phyloP scores from a whole-genome alignment of 1,140 invertebrate species.

The Meloidogyne floridensis region DNA sequence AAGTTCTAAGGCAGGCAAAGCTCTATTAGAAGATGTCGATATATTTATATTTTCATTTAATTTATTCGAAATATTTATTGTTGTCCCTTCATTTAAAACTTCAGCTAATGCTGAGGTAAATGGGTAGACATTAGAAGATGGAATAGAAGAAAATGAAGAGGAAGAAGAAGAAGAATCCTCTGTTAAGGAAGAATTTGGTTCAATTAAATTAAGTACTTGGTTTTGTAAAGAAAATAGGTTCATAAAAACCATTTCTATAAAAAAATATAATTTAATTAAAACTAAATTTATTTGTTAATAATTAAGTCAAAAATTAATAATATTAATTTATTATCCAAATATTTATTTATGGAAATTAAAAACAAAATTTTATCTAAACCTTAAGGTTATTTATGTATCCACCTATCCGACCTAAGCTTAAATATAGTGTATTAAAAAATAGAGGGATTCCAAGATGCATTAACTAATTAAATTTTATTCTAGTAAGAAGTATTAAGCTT shows the following conservation, averaged over 20 bases:
- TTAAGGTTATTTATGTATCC: no score
- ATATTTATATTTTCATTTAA: conserved; percentile 8
- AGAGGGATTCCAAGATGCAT: no score
- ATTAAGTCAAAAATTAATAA: no score
- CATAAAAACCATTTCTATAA: conserved; percentile 28
- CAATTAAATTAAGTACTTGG: conserved; percentile 25
- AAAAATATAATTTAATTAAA: no score
- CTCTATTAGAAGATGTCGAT: not conserved
- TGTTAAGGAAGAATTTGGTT: not conserved
- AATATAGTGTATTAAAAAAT: no score
- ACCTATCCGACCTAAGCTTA: no score
- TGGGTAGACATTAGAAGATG: not conserved
- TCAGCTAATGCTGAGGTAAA: conserved; percentile 18
- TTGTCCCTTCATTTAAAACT: not conserved
- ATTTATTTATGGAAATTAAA: no score
- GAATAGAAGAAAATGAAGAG: conserved; percentile 5
- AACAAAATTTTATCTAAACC: no score
- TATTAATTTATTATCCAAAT: no score
- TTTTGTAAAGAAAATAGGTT: conserved; percentile 34
- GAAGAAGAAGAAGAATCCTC: not conserved
- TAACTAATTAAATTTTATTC: no score
- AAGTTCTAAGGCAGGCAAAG: conserved; percentile 60
- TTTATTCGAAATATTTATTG: not conserved
- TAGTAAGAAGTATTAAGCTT: no score
- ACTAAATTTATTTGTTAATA: no score